A percentile compares a stretch with the other conserved stretches of the same genome.
phyloP scores from a whole-genome alignment of 2,888 invertebrate species.

The Drosophila ezoana region DNA sequence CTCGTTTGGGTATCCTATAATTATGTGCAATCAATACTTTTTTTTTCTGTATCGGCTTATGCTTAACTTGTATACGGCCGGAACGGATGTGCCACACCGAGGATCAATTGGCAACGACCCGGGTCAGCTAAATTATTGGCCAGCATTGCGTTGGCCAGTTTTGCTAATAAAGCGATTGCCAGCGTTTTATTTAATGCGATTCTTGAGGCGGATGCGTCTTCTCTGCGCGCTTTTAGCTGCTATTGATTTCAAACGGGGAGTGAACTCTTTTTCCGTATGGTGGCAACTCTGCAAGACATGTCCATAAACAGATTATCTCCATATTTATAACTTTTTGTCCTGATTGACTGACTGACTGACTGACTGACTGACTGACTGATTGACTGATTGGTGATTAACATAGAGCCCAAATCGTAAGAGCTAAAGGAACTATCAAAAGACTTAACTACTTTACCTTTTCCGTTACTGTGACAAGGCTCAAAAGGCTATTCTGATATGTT shows the following conservation, averaged over 20 bases:
- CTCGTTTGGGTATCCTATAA: slow-evolving; percentile 65
- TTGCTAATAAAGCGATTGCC: slow-evolving; percentile 49
- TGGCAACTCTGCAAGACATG: not conserved
- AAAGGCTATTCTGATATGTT: slow-evolving; percentile 1
- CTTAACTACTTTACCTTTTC: not conserved
- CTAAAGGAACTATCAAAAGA: not conserved
- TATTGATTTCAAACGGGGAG: slow-evolving; percentile 24
- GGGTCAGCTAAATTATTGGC: slow-evolving; percentile 15
- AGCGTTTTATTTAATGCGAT: slow-evolving; percentile 1
- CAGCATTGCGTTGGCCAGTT: slow-evolving; percentile 12
- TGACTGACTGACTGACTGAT: too few relatives aligned
- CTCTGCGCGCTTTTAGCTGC: slow-evolving; percentile 4
- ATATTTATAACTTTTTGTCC: too few relatives aligned
- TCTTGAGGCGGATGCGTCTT: slow-evolving; percentile 44
- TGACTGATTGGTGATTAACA: too few relatives aligned
- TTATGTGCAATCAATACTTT: slow-evolving; percentile 80
- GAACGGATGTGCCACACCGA: slow-evolving; percentile 41
- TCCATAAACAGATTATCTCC: too few relatives aligned
- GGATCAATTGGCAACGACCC: slow-evolving; percentile 31
- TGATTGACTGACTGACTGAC: too few relatives aligned
- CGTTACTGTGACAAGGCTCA: not conserved
- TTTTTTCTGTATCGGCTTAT: slow-evolving; percentile 65
- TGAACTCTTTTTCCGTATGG: not conserved
- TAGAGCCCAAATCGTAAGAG: too few relatives aligned
- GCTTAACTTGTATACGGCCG: slow-evolving; percentile 32